A percentile compares a stretch with the other conserved stretches of the same genome.
Evolutionary conservation across 2,113 vertebrate species (phyloP).

Genomic region (Setophaga coronata): DNA sequence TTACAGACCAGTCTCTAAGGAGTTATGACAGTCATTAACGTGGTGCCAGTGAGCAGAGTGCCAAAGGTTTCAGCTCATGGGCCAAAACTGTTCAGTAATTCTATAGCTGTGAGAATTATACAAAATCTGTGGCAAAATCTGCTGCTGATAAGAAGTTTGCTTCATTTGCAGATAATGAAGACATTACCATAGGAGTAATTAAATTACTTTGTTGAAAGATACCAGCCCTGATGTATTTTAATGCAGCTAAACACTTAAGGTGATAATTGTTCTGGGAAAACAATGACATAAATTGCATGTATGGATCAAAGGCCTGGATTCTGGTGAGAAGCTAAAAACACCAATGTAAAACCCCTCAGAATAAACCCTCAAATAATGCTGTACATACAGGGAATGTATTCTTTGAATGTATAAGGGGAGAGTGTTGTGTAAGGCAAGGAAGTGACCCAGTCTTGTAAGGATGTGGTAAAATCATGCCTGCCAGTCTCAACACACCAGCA

Average conservation of each 20-base stretch:
- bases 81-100: background rate
- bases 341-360: background rate
- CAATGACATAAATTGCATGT: background rate
- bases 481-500: background rate
- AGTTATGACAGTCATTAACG: accelerated
- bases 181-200: background rate
- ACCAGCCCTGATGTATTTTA: background rate
- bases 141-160: background rate
- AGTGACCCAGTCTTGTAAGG: background rate
- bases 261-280: background rate
- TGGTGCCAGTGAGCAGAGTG: background rate
- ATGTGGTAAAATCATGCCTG: background rate
- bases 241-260: background rate
- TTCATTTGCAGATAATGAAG: background rate
- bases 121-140: background rate
- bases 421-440: background rate
- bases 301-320: background rate
- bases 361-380: background rate
- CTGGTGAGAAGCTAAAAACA: background rate
- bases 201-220: background rate
- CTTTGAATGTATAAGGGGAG: accelerated
- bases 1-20: background rate
- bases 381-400: background rate
- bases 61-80: background rate
- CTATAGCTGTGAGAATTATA: background rate